Evolutionary conservation across 2,888 invertebrate species (phyloP), one percentile per base, ranked within the genome.

Genomic region (Entomobrya proxima): DNA sequence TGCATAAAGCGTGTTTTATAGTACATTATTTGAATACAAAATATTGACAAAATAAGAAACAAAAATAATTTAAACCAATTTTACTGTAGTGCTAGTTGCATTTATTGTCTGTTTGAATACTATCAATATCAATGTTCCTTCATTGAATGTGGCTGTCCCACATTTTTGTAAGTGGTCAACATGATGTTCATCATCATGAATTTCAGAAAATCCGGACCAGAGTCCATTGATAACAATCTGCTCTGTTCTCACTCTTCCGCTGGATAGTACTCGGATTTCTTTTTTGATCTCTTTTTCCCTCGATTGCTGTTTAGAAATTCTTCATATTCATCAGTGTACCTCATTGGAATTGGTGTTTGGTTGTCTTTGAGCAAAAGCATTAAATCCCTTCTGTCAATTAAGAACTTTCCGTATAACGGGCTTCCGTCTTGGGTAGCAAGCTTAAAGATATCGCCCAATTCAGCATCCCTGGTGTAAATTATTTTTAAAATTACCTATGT

Each of bases 361-460:
- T 35, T 27, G 7, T 30, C 55, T 35, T 52, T 69, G 37, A 80
- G 18, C 0, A 37, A 9, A 0, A 80, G 52, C 69, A 18, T 69
- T 24, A 80, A 18, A 11, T 80, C 69, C 1, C 7, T 24, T 18
- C 69, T 40, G 32, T 80, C 69, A 18, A 80, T 55, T 15, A 30
- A 80, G 44, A 80, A 80, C n/a, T 80, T 55, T 37, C 79, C 79
- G 13, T 67, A 52, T 1, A 80, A 32, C 21, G 30, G 55, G 9
- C 79, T 80, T 5, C 50, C 52, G 11, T 47, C 40, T 24, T 80
- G 21, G 13, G 27, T 40, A 0, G 79, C 79, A 52, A 24, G n/a
- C 40, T 67, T 80, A n/a, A 80, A 80, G 0, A 80, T 18, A 24
- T 69, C 79, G 15, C 79, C 79, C 52, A 80, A 37, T 80, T 80